Conservation (phyloP, 1,140 invertebrate genomes). For the Drosophila aff. region DNA sequence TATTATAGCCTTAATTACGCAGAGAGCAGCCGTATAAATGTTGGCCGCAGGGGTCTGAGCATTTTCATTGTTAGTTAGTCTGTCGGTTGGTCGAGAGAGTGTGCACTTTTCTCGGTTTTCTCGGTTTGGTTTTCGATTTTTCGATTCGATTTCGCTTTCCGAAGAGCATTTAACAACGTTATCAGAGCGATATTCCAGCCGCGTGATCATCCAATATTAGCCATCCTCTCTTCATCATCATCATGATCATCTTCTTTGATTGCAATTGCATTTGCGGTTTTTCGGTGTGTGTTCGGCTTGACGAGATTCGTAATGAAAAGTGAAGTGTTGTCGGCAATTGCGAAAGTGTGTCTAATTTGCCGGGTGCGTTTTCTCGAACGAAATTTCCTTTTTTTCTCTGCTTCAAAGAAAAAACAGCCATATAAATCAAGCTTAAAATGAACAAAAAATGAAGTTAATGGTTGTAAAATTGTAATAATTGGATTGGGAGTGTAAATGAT, state of each 20-base stretch:
- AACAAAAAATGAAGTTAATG: conserved; percentile 23
- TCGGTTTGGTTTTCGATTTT: conserved; percentile 28
- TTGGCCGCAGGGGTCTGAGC: conserved; percentile 52
- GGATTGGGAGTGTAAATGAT: conserved; percentile 6
- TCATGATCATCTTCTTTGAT: background rate
- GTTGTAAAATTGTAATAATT: conserved; percentile 4
- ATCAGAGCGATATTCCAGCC: conserved; percentile 64
- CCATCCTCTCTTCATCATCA: conserved; percentile 28
- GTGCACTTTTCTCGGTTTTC: conserved; percentile 27
- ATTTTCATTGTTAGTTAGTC: conserved; percentile 64
- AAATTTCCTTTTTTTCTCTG: conserved; percentile 44
- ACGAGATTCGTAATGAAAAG: conserved; percentile 75
- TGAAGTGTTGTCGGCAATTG: conserved; percentile 76
- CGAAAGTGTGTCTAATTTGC: conserved; percentile 74
- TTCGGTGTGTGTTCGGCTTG: conserved; percentile 36
- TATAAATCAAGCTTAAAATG: conserved; percentile 15
- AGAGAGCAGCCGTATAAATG: conserved; percentile 76
- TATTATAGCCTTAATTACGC: conserved; percentile 76
- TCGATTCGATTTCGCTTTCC: conserved; percentile 53
- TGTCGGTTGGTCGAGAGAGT: conserved; percentile 17
- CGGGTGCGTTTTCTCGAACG: conserved; percentile 37
- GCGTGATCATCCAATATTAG: conserved; percentile 72
- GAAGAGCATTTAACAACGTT: conserved; percentile 70
- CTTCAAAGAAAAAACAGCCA: conserved; percentile 10
- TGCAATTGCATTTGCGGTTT: conserved; percentile 11